A percentile compares a stretch with the other conserved stretches of the same genome.
phyloP scores from a whole-genome alignment of 2,113 vertebrate species.

The Oncorhynchus masou region DNA sequence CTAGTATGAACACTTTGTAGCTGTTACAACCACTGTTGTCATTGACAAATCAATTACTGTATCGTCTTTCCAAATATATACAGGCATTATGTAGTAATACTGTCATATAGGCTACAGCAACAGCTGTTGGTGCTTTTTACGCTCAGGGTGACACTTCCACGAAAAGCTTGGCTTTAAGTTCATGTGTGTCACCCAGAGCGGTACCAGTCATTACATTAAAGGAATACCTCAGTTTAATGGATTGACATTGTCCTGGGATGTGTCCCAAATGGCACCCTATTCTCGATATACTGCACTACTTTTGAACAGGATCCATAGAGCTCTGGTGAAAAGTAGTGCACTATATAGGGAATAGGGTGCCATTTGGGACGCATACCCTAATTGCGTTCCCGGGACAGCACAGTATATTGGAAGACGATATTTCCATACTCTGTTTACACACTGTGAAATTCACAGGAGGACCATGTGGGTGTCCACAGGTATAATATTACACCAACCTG shows the following conservation, averaged over 20 bases:
- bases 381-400: not conserved
- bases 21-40: too few relatives aligned
- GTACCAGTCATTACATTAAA: not conserved
- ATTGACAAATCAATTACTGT: too few relatives aligned
- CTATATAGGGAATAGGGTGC: too few relatives aligned
- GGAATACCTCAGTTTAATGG: not conserved
- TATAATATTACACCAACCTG: conserved; percentile 16
- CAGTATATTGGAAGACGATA: not conserved
- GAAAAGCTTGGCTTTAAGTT: not conserved
- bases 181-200: not conserved
- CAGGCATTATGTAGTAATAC: not conserved
- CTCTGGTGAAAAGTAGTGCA: too few relatives aligned
- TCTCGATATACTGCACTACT: too few relatives aligned
- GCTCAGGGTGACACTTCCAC: not conserved
- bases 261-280: too few relatives aligned
- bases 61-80: too few relatives aligned
- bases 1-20: too few relatives aligned
- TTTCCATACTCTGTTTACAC: conserved; percentile 21
- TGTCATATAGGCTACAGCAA: not conserved
- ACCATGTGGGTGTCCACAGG: conserved; percentile 11
- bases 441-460: conserved; percentile 6
- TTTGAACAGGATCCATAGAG: too few relatives aligned
- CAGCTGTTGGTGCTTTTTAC: not conserved
- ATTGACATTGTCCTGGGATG: not conserved
- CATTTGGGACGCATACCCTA: too few relatives aligned